Conservation (phyloP, 2,888 invertebrate species). For the Thera britannica region DNA sequence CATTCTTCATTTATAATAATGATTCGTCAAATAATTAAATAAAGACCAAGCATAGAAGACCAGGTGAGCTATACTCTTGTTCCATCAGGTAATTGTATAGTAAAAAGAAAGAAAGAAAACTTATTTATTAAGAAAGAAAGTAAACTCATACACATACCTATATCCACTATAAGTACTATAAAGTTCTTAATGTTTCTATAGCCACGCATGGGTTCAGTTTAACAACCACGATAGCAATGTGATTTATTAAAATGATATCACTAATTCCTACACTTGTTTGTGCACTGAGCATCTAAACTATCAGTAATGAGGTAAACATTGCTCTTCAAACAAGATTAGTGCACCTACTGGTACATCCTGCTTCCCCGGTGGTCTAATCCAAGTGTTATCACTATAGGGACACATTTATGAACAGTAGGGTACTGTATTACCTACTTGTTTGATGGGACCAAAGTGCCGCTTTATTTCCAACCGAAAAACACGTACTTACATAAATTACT, state of each 20-base stretch:
- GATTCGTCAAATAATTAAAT: too few species aligned
- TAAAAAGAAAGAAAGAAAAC: too few species aligned
- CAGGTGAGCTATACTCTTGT: too few species aligned
- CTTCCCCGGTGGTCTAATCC: conserved; percentile 78
- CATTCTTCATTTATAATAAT: too few species aligned
- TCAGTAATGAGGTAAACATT: conserved; percentile 62
- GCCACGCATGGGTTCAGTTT: background rate
- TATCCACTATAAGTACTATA: too few species aligned
- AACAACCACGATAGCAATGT: conserved; percentile 15
- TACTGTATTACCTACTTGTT: conserved; percentile 53
- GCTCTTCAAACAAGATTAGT: conserved; percentile 72
- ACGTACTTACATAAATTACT: background rate
- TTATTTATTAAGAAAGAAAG: too few species aligned
- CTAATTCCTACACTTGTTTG: conserved; percentile 15
- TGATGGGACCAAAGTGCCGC: conserved; percentile 54
- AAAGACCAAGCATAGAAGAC: too few species aligned
- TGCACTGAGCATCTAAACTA: conserved; percentile 12
- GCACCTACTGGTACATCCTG: conserved; percentile 74
- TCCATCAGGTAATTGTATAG: too few species aligned
- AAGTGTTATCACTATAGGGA: conserved; percentile 70
- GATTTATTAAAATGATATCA: conserved; percentile 24
- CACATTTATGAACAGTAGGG: conserved; percentile 73
- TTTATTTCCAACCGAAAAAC: background rate
- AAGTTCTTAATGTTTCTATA: background rate
- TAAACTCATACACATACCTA: too few species aligned